Base-by-base conservation (phyloP, 2,113 vertebrate genomes). In the Capreolus pygargus region DNA sequence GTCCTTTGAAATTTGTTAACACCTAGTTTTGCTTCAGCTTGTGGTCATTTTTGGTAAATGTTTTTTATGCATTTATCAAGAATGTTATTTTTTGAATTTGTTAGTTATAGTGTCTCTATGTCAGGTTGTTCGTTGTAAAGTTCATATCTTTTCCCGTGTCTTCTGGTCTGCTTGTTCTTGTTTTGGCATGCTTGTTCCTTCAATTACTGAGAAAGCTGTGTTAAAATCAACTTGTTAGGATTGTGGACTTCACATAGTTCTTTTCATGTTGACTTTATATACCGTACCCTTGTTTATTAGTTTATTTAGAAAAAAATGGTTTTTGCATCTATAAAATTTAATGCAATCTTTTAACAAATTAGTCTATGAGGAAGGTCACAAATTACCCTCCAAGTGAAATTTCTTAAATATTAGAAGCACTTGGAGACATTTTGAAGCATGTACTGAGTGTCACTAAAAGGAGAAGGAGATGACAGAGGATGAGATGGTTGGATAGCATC, bases 1-100 rank as follows among this genome's bases (percentile, higher is more conserved):
- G 6, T 84, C 23, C 47, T 97, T 97, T 89, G n/a, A 55, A 86
- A 89, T 90, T 70, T 86, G 39, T 78, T 93, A 36, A 81, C n/a
- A 28, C 28, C 39, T 95, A 70, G 39, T 74, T 79, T 86, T 89
- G 28, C 21, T 70, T 28, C 17, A 85, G 4, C 4, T 17, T 88
- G n/a, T 27, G 82, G 25, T 91, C 27, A 43, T 33, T 76, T 95
- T 93, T 84, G 78, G 30, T 78, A 89, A 36, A 43, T 33, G 27
- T 61, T 89, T 86, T 92, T 60, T 86, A 10, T 74, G 36, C 36
- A 47, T 43, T 92, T 85, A 78, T 8, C 23, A 55, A 16, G 79
- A 57, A 58, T 39, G 10, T 70, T 92, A 39, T 81, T 52, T 95
- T 54, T 13, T 86, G 19, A 33, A 54, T 17, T 86, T 67, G 7